Percentiles rank a stretch among this genome's conserved stretches.
These are phyloP conservation scores for Hoplias malabaricus DNA, from an alignment of 2,113 vertebrate species.

Conservation along the genomic window DNA sequence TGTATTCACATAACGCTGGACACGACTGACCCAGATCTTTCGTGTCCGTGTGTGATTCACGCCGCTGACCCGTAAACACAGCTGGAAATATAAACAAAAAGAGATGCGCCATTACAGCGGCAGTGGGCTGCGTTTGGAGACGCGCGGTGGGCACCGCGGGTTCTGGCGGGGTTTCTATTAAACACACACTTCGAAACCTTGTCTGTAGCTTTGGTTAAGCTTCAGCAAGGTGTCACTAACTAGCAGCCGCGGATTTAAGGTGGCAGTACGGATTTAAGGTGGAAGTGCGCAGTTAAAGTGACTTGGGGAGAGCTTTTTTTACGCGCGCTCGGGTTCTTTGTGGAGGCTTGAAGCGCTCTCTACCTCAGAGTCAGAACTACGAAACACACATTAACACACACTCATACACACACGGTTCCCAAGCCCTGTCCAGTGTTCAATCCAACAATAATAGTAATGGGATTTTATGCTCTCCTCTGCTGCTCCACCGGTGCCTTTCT, in stretches of 20 bases:
- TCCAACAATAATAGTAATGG: slow-evolving; percentile 74
- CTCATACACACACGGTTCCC: no score
- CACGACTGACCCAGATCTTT: not conserved
- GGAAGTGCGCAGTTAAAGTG: not conserved
- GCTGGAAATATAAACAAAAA: no score
- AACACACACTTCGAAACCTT: no score
- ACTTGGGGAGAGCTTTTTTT: not conserved
- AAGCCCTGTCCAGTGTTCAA: slow-evolving; percentile 13
- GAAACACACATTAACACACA: no score
- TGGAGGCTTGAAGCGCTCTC: not conserved
- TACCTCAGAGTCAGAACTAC: no score
- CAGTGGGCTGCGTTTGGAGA: not conserved
- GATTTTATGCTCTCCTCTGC: slow-evolving; percentile 75
- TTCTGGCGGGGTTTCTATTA: not conserved
- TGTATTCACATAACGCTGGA: not conserved
- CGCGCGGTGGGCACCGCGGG: not conserved
- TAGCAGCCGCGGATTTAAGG: no score
- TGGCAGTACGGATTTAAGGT: not conserved
- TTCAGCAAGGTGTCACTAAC: no score
- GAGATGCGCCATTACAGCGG: no score
- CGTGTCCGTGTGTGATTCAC: no score
- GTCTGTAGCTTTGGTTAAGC: no score
- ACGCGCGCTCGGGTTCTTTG: not conserved
- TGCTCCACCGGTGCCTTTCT: slow-evolving; percentile 69
- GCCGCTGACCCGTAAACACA: no score